These are phyloP conservation scores for Potorous gilbertii DNA, from an alignment of 2,797 vertebrate species.

Conservation along the genomic window DNA sequence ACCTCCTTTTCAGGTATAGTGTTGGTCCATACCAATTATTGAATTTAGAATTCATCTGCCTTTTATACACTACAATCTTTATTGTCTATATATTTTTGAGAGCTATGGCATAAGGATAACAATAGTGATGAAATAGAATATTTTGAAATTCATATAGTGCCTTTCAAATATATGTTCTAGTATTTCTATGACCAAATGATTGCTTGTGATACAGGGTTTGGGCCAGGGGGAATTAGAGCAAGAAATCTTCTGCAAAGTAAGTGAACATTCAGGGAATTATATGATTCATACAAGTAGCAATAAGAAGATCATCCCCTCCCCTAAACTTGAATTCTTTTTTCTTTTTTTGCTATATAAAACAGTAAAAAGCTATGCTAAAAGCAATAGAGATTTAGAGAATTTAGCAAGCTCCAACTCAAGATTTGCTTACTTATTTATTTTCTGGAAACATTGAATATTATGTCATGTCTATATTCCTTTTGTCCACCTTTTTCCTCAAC, in stretches of 20 bases:
- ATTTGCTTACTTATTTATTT: constrained; percentile 6
- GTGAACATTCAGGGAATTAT: constrained; percentile 30
- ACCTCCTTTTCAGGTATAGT: background rate
- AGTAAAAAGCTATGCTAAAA: constrained; percentile 20
- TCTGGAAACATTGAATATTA: constrained; percentile 1
- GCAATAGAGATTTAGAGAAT: constrained; percentile 46
- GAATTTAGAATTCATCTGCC: background rate
- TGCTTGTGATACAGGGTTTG: constrained; percentile 1
- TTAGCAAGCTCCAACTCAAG: background rate
- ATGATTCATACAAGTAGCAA: constrained; percentile 2
- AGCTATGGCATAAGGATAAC: background rate
- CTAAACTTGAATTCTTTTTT: constrained; percentile 19
- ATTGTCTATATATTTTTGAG: background rate
- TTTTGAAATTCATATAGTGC: background rate
- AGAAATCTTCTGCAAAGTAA: background rate
- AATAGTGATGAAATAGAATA: background rate
- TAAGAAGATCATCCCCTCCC: background rate
- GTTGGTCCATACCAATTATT: background rate
- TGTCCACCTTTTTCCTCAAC: constrained; percentile 21
- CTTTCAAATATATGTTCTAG: background rate
- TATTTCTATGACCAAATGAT: background rate
- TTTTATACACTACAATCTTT: background rate
- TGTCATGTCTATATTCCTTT: constrained; percentile 24
- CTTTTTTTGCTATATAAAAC: constrained; percentile 13
- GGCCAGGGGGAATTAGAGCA: background rate